Percentiles rank a stretch among this genome's conserved stretches.
phyloP scores from a whole-genome alignment of 2,113 vertebrate genomes.

The Cariama cristata region DNA sequence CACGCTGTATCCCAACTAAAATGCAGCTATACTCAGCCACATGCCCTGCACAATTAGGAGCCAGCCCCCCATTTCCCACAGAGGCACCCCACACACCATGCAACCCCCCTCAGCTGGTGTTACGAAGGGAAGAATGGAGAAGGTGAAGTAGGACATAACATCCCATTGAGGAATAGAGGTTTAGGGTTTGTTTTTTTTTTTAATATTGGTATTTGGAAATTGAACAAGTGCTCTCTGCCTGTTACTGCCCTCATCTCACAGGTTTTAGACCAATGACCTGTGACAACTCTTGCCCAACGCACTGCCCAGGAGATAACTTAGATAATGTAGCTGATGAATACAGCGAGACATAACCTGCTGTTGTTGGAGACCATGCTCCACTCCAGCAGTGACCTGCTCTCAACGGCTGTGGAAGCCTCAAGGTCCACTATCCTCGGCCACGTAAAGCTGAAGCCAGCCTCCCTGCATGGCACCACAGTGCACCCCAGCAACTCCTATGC shows the following conservation, averaged over 20 bases:
- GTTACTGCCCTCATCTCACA: neutral
- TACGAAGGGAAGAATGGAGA: neutral
- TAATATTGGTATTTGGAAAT: neutral
- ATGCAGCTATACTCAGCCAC: neutral
- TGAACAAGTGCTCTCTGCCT: neutral
- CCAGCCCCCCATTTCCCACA: neutral
- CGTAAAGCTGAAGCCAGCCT: accelerated
- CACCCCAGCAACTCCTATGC: neutral
- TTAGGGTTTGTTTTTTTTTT: neutral
- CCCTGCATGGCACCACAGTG: neutral
- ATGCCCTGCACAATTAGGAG: accelerated
- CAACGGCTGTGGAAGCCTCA: accelerated
- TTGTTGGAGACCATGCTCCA: accelerated
- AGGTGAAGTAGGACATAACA: neutral
- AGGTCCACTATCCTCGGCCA: neutral
- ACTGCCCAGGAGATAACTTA: neutral
- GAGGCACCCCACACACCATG: neutral
- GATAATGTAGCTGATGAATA: neutral
- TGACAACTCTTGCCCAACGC: neutral
- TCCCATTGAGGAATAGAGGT: neutral
- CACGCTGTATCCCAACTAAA: accelerated
- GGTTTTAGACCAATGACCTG: neutral
- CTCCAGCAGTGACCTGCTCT: neutral
- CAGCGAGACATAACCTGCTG: neutral
- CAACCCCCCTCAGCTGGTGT: accelerated